A percentile compares a stretch with the other conserved stretches of the same genome.
These are phyloP conservation scores for Halcyon leucocephala DNA, from an alignment of 2,797 vertebrate species.

Conservation along the genomic window DNA sequence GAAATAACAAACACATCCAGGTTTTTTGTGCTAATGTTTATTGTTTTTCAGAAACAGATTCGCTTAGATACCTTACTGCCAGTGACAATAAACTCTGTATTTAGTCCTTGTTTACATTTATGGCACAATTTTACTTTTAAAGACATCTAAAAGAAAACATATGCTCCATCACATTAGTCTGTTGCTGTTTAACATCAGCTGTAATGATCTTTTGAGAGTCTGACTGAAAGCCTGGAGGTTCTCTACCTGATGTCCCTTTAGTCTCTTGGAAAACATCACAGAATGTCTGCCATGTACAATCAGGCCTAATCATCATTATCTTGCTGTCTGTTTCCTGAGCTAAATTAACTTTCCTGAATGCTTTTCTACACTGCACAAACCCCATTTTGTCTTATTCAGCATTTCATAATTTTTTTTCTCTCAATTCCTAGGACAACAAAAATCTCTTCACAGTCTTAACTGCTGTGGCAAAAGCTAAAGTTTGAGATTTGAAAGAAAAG, in stretches of 20 bases:
- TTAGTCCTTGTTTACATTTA: constrained; percentile 46
- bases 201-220: constrained; percentile 62
- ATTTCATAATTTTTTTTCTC: constrained; percentile 67
- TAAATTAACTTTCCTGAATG: constrained; percentile 82
- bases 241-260: constrained; percentile 54
- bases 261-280: constrained; percentile 65
- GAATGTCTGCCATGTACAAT: constrained; percentile 75
- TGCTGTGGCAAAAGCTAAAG: constrained; percentile 62
- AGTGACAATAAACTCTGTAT: constrained; percentile 13
- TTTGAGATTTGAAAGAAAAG: constrained; percentile 66
- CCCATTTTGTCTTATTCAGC: constrained; percentile 73
- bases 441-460: constrained; percentile 61
- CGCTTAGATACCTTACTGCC: background rate
- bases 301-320: constrained; percentile 79
- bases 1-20: background rate
- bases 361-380: constrained; percentile 62
- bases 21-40: background rate
- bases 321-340: constrained; percentile 75
- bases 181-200: constrained; percentile 55
- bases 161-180: constrained; percentile 30
- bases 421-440: constrained; percentile 60
- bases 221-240: constrained; percentile 62
- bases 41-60: background rate
- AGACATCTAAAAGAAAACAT: constrained; percentile 37
- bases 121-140: constrained; percentile 52